Conservation (phyloP, 2,113 vertebrate species). For the Lagenorhynchus albirostris region DNA sequence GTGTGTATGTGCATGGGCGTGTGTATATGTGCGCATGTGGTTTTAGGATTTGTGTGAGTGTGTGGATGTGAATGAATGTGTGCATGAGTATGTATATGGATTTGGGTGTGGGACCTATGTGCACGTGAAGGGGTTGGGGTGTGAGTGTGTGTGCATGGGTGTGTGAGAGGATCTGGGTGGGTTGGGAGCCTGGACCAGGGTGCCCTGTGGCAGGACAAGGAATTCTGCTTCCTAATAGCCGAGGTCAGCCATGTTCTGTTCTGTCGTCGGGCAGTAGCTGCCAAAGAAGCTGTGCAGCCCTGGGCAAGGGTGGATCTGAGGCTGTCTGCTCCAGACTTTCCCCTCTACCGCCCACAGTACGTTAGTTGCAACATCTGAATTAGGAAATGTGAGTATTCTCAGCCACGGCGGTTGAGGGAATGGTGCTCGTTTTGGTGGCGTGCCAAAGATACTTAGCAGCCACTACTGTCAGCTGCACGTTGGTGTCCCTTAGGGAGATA, state of each 20-base stretch:
- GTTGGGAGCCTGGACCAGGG: background rate
- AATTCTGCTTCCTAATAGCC: background rate
- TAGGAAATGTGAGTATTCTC: background rate
- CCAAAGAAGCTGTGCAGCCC: background rate
- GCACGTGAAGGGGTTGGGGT: background rate
- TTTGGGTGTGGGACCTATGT: background rate
- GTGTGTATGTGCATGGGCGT: background rate
- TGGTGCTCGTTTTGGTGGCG: background rate
- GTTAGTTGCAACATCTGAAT: background rate
- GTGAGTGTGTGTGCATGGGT: background rate
- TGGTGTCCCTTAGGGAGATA: background rate
- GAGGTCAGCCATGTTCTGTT: background rate
- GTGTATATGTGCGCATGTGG: background rate
- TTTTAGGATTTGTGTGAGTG: no score
- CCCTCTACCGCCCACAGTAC: background rate
- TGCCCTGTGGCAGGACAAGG: background rate
- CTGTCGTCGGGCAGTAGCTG: background rate
- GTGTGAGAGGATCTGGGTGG: background rate
- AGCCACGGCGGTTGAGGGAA: background rate
- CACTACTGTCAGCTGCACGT: background rate
- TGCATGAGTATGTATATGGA: accelerated
- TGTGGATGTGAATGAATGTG: background rate
- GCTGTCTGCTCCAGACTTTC: background rate
- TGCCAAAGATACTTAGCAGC: background rate
- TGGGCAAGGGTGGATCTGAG: background rate